phyloP scores from a whole-genome alignment of 2,113 vertebrate genomes.

The Cardinalis cardinalis region DNA sequence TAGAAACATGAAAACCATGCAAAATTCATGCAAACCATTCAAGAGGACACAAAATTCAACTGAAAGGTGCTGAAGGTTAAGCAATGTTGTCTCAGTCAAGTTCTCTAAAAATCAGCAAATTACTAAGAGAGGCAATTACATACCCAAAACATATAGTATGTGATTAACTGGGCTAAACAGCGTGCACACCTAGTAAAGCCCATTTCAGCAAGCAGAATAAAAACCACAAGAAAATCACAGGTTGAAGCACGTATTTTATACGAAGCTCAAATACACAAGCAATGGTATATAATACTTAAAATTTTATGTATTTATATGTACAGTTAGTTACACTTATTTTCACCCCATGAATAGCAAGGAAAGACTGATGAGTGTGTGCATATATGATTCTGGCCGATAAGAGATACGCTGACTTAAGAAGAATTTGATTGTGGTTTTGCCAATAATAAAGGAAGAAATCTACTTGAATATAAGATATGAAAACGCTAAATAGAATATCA shows the following conservation, averaged over 20 bases:
- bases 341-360: neutral
- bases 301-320: neutral
- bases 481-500: neutral
- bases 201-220: neutral
- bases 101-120: neutral
- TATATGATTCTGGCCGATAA: neutral
- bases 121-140: neutral
- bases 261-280: neutral
- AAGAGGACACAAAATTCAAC: neutral
- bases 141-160: rapidly evolving
- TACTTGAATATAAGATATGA: neutral
- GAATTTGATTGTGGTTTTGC: neutral
- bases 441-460: neutral
- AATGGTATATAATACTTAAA: neutral
- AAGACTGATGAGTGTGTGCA: neutral
- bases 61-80: neutral
- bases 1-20: neutral
- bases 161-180: neutral
- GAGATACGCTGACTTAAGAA: neutral
- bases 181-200: neutral
- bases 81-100: neutral
- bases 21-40: neutral
- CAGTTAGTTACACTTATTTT: neutral
- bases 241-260: neutral
- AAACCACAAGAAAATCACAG: neutral